Evolutionary conservation across 1,140 invertebrate genomes (phyloP), one percentile per base, ranked within the genome.

Genomic region (Leptopilina clavipes): DNA sequence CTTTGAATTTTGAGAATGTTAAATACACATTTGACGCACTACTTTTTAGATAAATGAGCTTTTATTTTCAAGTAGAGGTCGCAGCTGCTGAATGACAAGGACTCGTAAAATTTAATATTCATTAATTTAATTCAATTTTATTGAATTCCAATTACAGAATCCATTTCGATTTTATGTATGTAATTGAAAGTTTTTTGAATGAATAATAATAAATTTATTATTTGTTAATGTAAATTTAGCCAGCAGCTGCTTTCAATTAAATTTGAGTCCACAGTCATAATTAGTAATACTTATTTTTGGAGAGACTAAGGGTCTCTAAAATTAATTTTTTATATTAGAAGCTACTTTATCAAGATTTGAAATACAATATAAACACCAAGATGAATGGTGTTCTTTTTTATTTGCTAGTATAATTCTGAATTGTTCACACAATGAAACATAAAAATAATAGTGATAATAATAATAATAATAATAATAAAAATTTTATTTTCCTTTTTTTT

Each of bases 21-120:
- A 65, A 65, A 65, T 65, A 31, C 59, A 12, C 19, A 54, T 65
- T 65, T 7, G 22, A 65, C 25, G 59, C 22, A 0, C 59, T 31
- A n/a, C 25, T 31, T 65, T 40, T 40, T 40, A 14, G 59, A 65
- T 65, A 65, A 65, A 65, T 65, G 59, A 31, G 59, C 1, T 65
- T 22, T 65, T 65, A 65, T 65, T 65, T 65, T 65, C 22, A 65
- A 65, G 22, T n/a, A 65, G 59, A 65, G 59, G 59, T 65, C 59
- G 59, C 59, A 65, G 59, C 59, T 65, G 59, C 12, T 37, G 59
- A 65, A 65, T n/a, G 59, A 65, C 59, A 65, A 65, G 59, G 59
- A 25, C 59, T 65, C 22, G 12, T 31, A 31, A 65, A 65, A 31
- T 65, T 31, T n/a, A 65, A 31, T 65, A 31, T 65, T 65, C 12